Evolutionary conservation across 2,888 invertebrate genomes (phyloP), one percentile per base, ranked within the genome.

Genomic region (Hipparchia sbordonii): DNA sequence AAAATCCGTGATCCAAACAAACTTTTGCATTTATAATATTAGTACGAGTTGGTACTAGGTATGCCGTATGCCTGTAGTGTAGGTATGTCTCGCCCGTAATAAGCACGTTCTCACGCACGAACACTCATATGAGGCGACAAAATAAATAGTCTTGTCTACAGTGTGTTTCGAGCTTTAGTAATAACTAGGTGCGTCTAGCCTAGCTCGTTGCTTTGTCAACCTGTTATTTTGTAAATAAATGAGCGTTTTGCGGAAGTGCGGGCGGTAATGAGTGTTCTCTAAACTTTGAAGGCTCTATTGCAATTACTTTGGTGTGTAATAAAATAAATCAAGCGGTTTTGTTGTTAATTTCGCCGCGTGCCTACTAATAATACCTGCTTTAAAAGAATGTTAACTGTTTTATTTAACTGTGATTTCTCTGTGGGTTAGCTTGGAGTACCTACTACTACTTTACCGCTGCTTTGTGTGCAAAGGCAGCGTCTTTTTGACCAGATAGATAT

Each of bases 101-200:
- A 1, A 23, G 23, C 23, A 23, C 23, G 23, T 39, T 39, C 39
- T 5, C 39, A 39, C 39, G 39, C 39, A 39, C 39, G 39, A 39
- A 5, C 5, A 39, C 39, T 39, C 39, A 39, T 4, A 39, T 39
- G 48, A 63, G 52, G 23, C 62, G 46, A 62, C 48, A 56, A 12
- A 45, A 13, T 46, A 23, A 45, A 13, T 46, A 23, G 33, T 67
- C 54, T 33, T 52, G 54, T 33, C 39, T 67, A 52, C n/a, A n/a
- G 59, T 52, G 71, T 61, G 70, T 74, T 60, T 23, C 60, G 45
- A 61, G 67, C 70, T 70, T 74, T 67, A 72, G 70, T 77, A 79
- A 78, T 78, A 73, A 78, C 74, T 72, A 75, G 77, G 77, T 77
- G 77, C 77, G 76, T 78, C 75, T 77, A 77, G 74, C 73, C 74